phyloP scores from a whole-genome alignment of 2,113 vertebrate genomes.

The Carassius carassius region DNA sequence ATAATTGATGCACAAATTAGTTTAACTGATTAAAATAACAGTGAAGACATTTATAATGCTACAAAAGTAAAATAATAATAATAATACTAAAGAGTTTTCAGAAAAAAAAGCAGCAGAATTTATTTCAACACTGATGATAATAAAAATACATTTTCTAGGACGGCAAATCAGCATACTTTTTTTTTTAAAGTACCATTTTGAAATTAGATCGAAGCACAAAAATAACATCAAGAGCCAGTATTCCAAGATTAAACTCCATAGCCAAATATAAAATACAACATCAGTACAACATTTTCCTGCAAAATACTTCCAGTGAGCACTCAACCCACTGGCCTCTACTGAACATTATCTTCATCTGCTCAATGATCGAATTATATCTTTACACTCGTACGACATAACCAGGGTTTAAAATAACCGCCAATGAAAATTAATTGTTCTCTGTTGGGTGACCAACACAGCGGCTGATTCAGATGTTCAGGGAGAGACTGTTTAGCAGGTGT shows the following conservation, averaged over 20 bases:
- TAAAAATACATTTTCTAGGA: too few relatives aligned
- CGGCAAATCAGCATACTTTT: too few relatives aligned
- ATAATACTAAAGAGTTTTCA: too few relatives aligned
- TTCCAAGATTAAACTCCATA: not conserved
- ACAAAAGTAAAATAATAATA: not conserved
- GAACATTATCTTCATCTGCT: not conserved
- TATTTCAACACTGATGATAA: too few relatives aligned
- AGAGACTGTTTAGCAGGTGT: constrained; percentile 12
- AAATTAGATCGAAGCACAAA: not conserved
- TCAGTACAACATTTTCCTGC: constrained; percentile 1
- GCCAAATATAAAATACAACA: not conserved
- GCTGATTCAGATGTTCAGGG: not conserved
- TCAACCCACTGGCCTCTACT: not conserved
- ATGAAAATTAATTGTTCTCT: not conserved
- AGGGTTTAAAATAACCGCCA: not conserved
- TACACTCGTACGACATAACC: not conserved
- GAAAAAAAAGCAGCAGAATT: too few relatives aligned
- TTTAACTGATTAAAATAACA: too few relatives aligned
- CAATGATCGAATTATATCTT: not conserved
- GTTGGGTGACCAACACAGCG: not conserved
- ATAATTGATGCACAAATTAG: too few relatives aligned
- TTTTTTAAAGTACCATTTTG: too few relatives aligned
- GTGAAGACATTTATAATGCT: too few relatives aligned
- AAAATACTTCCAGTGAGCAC: not conserved
- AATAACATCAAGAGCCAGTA: not conserved